These are phyloP conservation scores for Stegodyphus mimosarum DNA, from an alignment of 1,140 invertebrate genomes.

Conservation along the genomic window DNA sequence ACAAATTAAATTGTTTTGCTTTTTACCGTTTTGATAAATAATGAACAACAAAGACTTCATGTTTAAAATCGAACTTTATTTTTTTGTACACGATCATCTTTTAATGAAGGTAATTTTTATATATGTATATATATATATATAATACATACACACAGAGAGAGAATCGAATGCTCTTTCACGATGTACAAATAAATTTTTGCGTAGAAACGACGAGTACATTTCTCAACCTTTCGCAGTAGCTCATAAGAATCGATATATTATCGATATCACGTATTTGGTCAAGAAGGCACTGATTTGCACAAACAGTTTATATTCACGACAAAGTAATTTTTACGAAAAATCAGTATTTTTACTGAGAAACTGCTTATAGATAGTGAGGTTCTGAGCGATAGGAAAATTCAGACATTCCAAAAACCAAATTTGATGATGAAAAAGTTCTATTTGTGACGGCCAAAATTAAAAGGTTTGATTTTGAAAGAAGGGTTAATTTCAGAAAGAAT, in stretches of 20 bases:
- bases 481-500: too few relatives aligned
- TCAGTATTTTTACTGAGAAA: background rate
- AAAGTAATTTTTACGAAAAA: background rate
- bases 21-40: too few relatives aligned
- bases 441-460: background rate
- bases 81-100: background rate
- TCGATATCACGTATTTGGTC: constrained; percentile 55
- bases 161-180: constrained; percentile 9
- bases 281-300: constrained; percentile 54
- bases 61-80: constrained; percentile 50
- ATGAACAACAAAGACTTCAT: background rate
- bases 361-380: background rate
- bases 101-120: background rate
- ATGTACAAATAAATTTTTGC: constrained; percentile 24
- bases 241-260: constrained; percentile 47
- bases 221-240: constrained; percentile 27
- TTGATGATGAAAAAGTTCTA: background rate
- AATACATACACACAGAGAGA: background rate
- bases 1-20: too few relatives aligned
- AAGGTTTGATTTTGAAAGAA: too few relatives aligned
- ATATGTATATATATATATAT: background rate
- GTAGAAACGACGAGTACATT: constrained; percentile 9
- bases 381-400: background rate
- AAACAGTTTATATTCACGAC: constrained; percentile 2
- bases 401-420: background rate